These are phyloP conservation scores for Drosophila tristis DNA, from an alignment of 1,140 invertebrate species.

Conservation along the genomic window DNA sequence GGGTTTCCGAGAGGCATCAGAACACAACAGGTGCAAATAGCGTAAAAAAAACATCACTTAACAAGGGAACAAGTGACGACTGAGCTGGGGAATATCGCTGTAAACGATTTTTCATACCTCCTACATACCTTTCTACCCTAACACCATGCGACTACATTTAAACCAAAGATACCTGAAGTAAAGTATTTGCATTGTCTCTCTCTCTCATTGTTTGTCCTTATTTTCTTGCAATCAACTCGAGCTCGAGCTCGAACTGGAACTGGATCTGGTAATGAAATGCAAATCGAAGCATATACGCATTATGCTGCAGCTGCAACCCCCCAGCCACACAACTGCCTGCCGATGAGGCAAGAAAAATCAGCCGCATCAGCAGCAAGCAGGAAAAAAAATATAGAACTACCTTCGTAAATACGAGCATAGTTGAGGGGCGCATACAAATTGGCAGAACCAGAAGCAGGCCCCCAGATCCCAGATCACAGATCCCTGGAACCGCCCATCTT, in stretches of 20 bases:
- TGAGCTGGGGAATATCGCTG: too few relatives aligned
- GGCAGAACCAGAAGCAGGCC: background rate
- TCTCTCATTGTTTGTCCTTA: slow-evolving; percentile 1
- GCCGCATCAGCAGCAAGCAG: slow-evolving; percentile 3
- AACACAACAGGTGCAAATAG: background rate
- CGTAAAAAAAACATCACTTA: slow-evolving; percentile 1
- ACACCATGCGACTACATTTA: background rate
- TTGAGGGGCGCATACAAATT: slow-evolving; percentile 42
- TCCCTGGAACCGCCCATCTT: slow-evolving; percentile 29
- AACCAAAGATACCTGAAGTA: too few relatives aligned
- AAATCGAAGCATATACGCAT: slow-evolving; percentile 65
- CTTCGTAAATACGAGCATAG: background rate
- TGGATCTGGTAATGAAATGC: slow-evolving; percentile 59
- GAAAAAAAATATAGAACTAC: background rate
- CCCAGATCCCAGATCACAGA: too few relatives aligned
- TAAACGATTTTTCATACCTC: too few relatives aligned
- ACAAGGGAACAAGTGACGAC: too few relatives aligned
- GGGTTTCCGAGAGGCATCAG: background rate
- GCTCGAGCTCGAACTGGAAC: background rate
- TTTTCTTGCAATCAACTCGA: slow-evolving; percentile 50
- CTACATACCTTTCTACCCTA: background rate
- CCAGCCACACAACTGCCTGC: background rate
- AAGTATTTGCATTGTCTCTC: too few relatives aligned
- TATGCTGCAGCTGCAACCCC: slow-evolving; percentile 29
- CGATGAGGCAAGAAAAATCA: slow-evolving; percentile 20